A percentile compares a stretch with the other conserved stretches of the same genome.
Conservation (phyloP, 2,888 invertebrate genomes). For the Plutella xylostella region DNA sequence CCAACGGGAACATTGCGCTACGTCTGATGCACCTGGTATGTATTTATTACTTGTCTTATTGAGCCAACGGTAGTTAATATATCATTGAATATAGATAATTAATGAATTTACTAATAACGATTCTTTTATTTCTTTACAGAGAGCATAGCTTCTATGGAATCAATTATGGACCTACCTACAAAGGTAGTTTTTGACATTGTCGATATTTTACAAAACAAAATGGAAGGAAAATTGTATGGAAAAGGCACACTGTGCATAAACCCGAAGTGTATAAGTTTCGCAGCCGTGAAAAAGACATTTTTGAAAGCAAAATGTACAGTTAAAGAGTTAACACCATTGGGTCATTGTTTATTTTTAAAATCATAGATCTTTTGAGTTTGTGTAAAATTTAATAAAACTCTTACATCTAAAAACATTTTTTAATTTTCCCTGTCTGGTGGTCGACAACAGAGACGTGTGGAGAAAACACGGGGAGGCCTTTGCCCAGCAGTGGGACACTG, state of each 20-base stretch:
- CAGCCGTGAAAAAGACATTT: conserved; percentile 43
- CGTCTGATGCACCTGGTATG: conserved; percentile 44
- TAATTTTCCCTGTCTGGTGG: too few relatives aligned
- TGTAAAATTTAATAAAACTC: too few relatives aligned
- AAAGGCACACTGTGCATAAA: conserved; percentile 52
- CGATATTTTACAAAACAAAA: conserved; percentile 51
- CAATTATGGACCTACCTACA: conserved; percentile 54
- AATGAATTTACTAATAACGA: background rate
- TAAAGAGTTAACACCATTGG: conserved; percentile 39
- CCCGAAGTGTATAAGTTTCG: conserved; percentile 46
- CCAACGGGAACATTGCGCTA: conserved; percentile 49
- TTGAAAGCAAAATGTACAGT: conserved; percentile 40
- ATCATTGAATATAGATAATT: background rate
- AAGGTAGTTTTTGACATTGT: conserved; percentile 50
- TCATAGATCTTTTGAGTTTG: too few relatives aligned
- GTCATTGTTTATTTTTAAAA: conserved; percentile 38
- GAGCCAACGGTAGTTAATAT: background rate
- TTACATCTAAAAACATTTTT: too few relatives aligned
- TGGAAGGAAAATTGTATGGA: conserved; percentile 51
- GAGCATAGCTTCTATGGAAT: conserved; percentile 47
- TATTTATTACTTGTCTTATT: background rate
- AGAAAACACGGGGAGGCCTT: too few relatives aligned
- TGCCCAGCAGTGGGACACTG: too few relatives aligned
- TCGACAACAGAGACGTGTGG: too few relatives aligned
- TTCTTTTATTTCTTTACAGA: conserved; percentile 33